Evolutionary conservation across 1,140 invertebrate genomes (phyloP), one percentile per base, ranked within the genome.

Genomic region (Bursaphelenchus mucronatus): DNA sequence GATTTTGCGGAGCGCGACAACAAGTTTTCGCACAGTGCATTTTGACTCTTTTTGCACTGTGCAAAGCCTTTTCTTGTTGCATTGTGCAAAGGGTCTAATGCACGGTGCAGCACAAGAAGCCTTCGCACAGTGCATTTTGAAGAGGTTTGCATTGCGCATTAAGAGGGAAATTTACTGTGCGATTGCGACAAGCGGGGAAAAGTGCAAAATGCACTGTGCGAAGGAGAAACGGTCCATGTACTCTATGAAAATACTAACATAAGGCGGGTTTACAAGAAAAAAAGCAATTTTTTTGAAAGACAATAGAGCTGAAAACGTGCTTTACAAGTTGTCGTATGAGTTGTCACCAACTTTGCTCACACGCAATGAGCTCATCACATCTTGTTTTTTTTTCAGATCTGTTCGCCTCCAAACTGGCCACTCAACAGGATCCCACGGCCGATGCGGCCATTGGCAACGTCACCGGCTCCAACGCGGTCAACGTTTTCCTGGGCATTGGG

Each of bases 381-480:
- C 30, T 45, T 10, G 1, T n/a, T 40, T 8, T 54, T 67, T 65
- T 56, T 70, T 71, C 30, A 79, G 95, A 98, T 84, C 97, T 93
- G 56, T 98, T 98, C 83, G 94, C 95, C 59, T 96, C 92, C 79
- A 97, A 97, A 86, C 91, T 96, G 59, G 93, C 95, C 46, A 94
- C 95, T 30, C 88, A 92, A 65, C 91, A 95, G 81, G 94, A 98
- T 82, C 89, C 91, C 82, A 91, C 92, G 79, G 95, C 95, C 9
- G 95, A 98, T 82, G 92, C 92, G 43, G 94, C 92, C 55, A 89
- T 98, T 11, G 94, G 94, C 39, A 98, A 98, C 83, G 93, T 98
- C 67, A 97, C 94, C 8, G 95, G 94, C 63, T 95, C 92, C 82
- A 97, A 97, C 83, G 66, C 70, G 0, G 95, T 98, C 43, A 97